Base-by-base conservation (phyloP, 2,888 invertebrate species). In the Andricus curvator region DNA sequence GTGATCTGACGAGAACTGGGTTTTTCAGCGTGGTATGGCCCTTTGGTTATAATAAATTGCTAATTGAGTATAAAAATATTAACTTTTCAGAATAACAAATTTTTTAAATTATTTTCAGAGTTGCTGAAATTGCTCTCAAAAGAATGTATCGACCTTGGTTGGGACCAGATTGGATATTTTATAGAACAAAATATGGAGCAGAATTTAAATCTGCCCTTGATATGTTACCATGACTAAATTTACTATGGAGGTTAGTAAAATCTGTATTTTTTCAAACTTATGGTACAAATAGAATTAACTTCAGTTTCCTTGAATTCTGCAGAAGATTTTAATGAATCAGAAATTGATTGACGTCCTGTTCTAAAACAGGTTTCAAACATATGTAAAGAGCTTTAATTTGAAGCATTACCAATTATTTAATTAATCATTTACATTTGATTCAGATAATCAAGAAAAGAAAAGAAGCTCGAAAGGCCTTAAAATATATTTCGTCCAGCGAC, bases 371-470 rank as follows among this genome's bases (percentile, higher is more conserved):
- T 44, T 13, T 13, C 0, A 3, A 44, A 44, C 9, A 44, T 41
- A 44, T 44, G 4, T 13, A 44, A 44, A 13, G 13, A 44, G 11
- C 44, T 44, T 44, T 44, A 0, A 56, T n/a, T 20, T 5, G 1
- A 20, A 51, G 51, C 15, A 51, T n/a, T 65, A 22, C 77, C 20
- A 13, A 2, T 29, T 79, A 51, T 20, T 70, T 79, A 33, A n/a
- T 17, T 81, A 22, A 20, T 70, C 77, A 20, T 64, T 68, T 62
- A 15, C 8, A 66, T 77, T 65, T 25, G 74, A 82, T 77, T 20
- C 48, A 90, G 90, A 86, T 89, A 8, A 89, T 90, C 51, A 74
- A 25, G 60, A 84, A 82, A 66, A 88, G 85, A 80, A 85, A 84
- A 62, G 64, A 80, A 62, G 85, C 84, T 80, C 85, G 88, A 22